Conservation (phyloP, 2,797 vertebrate species). For the Mormyrops boulengeri region DNA sequence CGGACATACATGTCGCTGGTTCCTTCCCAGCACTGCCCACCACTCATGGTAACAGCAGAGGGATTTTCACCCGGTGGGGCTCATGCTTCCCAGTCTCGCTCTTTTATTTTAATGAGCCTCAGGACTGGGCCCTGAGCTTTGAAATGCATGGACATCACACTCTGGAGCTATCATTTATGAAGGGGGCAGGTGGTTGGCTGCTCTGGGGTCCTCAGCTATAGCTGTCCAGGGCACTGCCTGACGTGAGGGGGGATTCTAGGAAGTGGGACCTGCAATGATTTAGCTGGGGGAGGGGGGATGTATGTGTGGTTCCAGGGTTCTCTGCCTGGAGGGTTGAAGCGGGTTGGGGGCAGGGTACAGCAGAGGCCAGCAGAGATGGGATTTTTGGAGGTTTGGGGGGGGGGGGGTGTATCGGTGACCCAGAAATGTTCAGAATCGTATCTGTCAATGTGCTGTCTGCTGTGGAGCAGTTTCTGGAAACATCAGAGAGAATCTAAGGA, state of each 20-base stretch:
- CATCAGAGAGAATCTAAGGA: background rate
- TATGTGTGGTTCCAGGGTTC: background rate
- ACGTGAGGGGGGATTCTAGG: background rate
- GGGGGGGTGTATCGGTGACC: background rate
- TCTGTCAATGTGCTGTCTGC: background rate
- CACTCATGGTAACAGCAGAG: background rate
- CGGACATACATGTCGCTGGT: background rate
- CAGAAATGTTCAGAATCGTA: background rate
- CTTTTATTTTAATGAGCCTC: conserved; percentile 1
- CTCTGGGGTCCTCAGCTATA: background rate
- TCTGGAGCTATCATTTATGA: background rate
- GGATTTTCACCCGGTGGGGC: background rate
- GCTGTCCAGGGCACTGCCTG: background rate
- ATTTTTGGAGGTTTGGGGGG: background rate
- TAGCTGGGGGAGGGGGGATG: background rate
- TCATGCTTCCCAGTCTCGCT: background rate
- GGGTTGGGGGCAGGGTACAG: background rate
- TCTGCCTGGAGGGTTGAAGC: background rate
- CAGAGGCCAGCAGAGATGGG: background rate
- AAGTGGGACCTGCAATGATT: background rate
- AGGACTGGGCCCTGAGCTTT: background rate
- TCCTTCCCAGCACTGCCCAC: background rate
- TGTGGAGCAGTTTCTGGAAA: background rate
- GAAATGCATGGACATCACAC: background rate
- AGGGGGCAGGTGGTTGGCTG: background rate